These are phyloP conservation scores for Chrysotoxum bicinctum DNA, from an alignment of 2,888 invertebrate species.

Conservation along the genomic window DNA sequence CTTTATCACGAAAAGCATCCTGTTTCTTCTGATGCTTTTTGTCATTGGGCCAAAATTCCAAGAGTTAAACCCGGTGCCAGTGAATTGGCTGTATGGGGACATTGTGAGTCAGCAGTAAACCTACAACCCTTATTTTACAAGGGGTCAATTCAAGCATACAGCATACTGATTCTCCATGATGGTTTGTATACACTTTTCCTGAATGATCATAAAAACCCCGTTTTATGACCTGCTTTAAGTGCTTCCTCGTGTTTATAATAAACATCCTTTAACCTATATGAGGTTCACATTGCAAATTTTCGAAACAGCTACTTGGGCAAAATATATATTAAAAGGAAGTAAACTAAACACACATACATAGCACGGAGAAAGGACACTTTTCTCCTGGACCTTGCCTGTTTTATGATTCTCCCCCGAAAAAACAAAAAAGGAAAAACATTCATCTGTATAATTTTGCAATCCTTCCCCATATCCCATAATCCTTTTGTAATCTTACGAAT, in stretches of 20 bases:
- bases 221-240: conserved; percentile 69
- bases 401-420: conserved; percentile 22
- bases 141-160: conserved; percentile 47
- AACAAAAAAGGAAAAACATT: conserved; percentile 36
- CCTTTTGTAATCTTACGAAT: conserved; percentile 67
- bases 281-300: conserved; percentile 41
- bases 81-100: conserved; percentile 43
- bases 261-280: conserved; percentile 21
- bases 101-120: conserved; percentile 55
- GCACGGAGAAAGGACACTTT: neutral
- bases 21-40: conserved; percentile 38
- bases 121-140: conserved; percentile 58
- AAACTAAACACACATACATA: conserved; percentile 35
- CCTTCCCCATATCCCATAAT: conserved; percentile 59
- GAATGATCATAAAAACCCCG: conserved; percentile 65
- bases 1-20: conserved; percentile 40
- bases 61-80: conserved; percentile 23
- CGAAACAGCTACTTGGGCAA: conserved; percentile 63
- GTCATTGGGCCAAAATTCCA: conserved; percentile 45
- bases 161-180: conserved; percentile 2
- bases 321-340: conserved; percentile 43
- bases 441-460: conserved; percentile 46
- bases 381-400: conserved; percentile 29
- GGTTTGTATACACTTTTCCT: conserved; percentile 29
- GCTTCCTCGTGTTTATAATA: conserved; percentile 34